Base-by-base conservation (phyloP, 2,797 vertebrate species). In the Tarsius wallacei region DNA sequence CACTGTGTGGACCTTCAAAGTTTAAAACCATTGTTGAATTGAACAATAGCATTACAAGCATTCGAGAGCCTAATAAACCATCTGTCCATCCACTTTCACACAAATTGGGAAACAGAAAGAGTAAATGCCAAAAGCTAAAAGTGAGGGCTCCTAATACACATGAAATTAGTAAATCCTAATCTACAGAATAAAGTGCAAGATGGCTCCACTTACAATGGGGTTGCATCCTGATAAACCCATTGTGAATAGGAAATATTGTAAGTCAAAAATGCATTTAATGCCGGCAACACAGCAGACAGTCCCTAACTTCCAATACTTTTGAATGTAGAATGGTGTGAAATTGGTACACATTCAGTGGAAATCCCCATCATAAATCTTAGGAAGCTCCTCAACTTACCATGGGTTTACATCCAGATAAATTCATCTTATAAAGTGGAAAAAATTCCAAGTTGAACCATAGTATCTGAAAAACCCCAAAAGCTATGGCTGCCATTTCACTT, bases 61-160 rank as follows among this genome's bases (percentile, higher is more conserved):
- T 97, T 93, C 93, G 87, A 97, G 95, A 97, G 51, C 87, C 90
- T 95, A 91, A 97, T 98, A 97, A 97, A 92, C 96, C 96, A 97
- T 97, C 97, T 98, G 96, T 78, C 97, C 84, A 73, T 95, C 80
- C 70, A 70, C 93, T 97, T 91, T 96, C 93, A 96, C 87, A 95
- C 94, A 97, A 97, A 96, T 94, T 94, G 91, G 68, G 76, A 97
- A 97, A 97, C 95, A 95, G 71, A 91, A 91, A 96, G 49, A 90
- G 13, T 87, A 95, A 91, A 93, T 87, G 63, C 81, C 87, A 84
- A 97, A 95, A 94, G 61, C 76, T 66, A 71, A 94, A 95, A 96
- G 77, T 81, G 36, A 91, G n/a, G 28, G 61, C 91, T 97, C 55
- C 86, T 87, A 68, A 94, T 89, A 87, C 91, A 73, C n/a, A 68